These are phyloP conservation scores for Struthidea cinerea DNA, from an alignment of 2,113 vertebrate species.

Conservation along the genomic window DNA sequence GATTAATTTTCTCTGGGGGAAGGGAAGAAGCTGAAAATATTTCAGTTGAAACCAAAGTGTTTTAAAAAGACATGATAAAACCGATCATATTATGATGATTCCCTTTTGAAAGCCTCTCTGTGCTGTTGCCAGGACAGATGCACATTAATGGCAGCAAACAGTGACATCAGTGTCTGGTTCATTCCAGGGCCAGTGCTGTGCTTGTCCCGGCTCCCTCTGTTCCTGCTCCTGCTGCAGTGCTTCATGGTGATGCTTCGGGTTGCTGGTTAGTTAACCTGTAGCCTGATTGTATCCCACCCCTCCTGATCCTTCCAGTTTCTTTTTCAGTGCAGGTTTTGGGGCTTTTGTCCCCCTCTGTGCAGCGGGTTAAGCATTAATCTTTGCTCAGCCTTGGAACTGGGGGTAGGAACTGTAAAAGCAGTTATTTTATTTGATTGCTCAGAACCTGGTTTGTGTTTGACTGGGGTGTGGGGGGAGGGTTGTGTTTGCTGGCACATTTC, in stretches of 20 bases:
- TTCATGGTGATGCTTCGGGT: background rate
- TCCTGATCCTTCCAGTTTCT: constrained; percentile 15
- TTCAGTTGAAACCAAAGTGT: constrained; percentile 14
- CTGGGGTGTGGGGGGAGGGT: background rate
- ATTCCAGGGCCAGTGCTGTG: background rate
- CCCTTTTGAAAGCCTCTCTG: constrained; percentile 55
- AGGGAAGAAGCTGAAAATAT: background rate
- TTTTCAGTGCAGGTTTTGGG: constrained; percentile 3
- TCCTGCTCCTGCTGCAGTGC: constrained; percentile 19
- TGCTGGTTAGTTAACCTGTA: constrained; percentile 21
- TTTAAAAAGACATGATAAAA: constrained; percentile 40
- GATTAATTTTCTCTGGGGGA: background rate
- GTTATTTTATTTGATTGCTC: constrained; percentile 3
- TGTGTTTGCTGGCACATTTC: constrained; percentile 1
- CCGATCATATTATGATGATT: constrained; percentile 16
- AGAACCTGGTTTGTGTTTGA: constrained; percentile 38
- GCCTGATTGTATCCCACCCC: constrained; percentile 2
- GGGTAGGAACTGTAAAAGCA: background rate
- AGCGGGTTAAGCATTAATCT: constrained; percentile 36
- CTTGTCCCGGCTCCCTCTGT: background rate
- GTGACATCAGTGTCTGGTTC: background rate
- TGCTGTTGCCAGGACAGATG: constrained; percentile 6
- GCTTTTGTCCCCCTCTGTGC: background rate
- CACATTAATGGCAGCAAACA: background rate
- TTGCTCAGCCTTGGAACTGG: background rate